These are phyloP conservation scores for Luperina testacea DNA, from an alignment of 2,888 invertebrate species.

Conservation along the genomic window DNA sequence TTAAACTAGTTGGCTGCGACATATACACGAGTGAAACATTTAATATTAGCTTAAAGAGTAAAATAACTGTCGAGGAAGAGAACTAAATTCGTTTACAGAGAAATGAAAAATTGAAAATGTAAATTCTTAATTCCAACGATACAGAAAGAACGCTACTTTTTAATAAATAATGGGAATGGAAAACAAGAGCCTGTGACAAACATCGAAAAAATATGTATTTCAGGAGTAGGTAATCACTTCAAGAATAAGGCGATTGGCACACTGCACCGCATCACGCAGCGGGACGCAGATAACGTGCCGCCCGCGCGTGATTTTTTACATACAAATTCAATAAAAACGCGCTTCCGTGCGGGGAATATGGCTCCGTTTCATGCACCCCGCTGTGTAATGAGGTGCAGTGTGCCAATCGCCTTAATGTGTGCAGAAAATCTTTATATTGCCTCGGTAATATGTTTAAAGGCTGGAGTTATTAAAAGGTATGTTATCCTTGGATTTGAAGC, in stretches of 20 bases:
- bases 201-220: slow-evolving; percentile 8
- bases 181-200: slow-evolving; percentile 17
- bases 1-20: too few species aligned
- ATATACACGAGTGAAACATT: background rate
- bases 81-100: background rate
- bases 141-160: slow-evolving; percentile 8
- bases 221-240: background rate
- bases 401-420: background rate
- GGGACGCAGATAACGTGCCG: too few species aligned
- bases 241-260: background rate
- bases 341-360: too few species aligned
- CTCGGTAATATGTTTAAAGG: background rate
- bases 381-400: too few species aligned
- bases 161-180: slow-evolving; percentile 32
- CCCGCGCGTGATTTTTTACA: too few species aligned
- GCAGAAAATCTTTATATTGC: background rate
- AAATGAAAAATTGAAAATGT: slow-evolving; percentile 6
- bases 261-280: too few species aligned
- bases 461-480: background rate
- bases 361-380: too few species aligned
- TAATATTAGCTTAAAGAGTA: background rate
- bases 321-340: too few species aligned
- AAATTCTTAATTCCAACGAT: background rate
- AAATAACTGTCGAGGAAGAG: background rate
- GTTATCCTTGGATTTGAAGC: background rate